Base-by-base conservation (phyloP, 92 coral and sea anemone genomes). In the Umimayanthus kanabou region DNA sequence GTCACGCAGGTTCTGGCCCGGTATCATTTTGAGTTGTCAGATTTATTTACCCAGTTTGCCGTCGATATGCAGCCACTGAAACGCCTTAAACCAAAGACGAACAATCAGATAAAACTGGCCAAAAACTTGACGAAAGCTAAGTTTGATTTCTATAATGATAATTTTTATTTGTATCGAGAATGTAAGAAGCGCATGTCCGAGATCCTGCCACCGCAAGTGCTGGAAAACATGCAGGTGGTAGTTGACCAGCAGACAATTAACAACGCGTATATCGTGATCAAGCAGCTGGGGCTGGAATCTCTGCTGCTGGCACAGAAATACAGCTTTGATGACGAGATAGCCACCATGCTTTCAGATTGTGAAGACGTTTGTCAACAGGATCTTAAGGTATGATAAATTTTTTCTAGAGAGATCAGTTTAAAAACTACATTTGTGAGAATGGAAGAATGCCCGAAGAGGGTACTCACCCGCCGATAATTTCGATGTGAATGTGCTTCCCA, bases 11-110 rank as follows among this genome's bases (percentile, higher is more conserved):
- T 92, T 4, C 89, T 97, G 33, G 99, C 99, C n/a, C 93, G 93
- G 64, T 97, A 95, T 42, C 95, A 95, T 85, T 67, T 93, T 16
- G 99, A 97, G 73, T 88, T 96, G 43, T 97, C 99, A 18, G 99
- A 97, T 74, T 84, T 94, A n/a, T 97, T 97, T 61, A 97, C 99
- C 15, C 96, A 97, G 91, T 97, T 94, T 93, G 99, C 99, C 6
- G 92, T 97, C 13, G 98, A 94, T 61, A 89, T 97, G 92, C 99
- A 97, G 88, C 87, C 98, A n/a, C 39, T 95, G 29, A 94, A 92
- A 80, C 93, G 93, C 76, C 96, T 97, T 37, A 92, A 91, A 70
- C 99, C 99, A 15, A 91, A 86, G 76, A 95, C 99, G 13, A 92
- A 93, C 82, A 89, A 92, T 20, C 99, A 97, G 86, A 47, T 95